Evolutionary conservation across 1,140 invertebrate genomes (phyloP), one percentile per base, ranked within the genome.

Genomic region (Pissodes strobi): DNA sequence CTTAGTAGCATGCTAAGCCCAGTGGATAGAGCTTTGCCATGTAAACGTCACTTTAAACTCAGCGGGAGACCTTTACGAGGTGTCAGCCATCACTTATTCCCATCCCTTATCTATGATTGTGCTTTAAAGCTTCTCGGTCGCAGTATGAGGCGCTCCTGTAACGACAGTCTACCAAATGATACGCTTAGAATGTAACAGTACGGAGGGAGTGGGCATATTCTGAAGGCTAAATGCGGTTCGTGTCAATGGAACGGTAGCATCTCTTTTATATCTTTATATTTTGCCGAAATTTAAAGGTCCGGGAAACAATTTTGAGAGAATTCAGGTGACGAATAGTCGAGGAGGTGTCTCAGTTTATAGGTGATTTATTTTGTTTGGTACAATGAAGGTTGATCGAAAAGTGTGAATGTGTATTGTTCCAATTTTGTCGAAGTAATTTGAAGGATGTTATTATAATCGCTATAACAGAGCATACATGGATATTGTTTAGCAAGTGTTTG

Each of bases 41-140:
- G 68, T 69, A 62, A 55, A 64, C 53, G 68, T 69, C 68, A 69
- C 64, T 66, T 45, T 56, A 58, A 51, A 48, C 64, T 48, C 68
- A 43, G 57, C 58, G 55, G 68, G 68, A 56, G 45, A 48, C 55
- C 62, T 58, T 64, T 60, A 27, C 43, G 43, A 67, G 68, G 68
- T 69, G 68, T 69, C 68, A 69, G 59, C 68, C 68, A 61, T 63
- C 59, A 69, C 67, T 69, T 69, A 69, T 69, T 66, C 57, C 41
- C 67, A 67, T 69, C 68, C 59, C 34, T 55, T 15, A 17, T 23
- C 34, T 49, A n/a, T 38, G 45, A 34, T 3, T 27, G 39, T 10
- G 13, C 19, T 45, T 17, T 45, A 19, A 5, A 45, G 22, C 4
- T 39, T 10, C 10, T 21, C 3, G 12, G 12, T 37, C 2, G 1